These are phyloP conservation scores for Hoplodrina ambigua DNA, from an alignment of 2,888 invertebrate genomes.

Conservation along the genomic window DNA sequence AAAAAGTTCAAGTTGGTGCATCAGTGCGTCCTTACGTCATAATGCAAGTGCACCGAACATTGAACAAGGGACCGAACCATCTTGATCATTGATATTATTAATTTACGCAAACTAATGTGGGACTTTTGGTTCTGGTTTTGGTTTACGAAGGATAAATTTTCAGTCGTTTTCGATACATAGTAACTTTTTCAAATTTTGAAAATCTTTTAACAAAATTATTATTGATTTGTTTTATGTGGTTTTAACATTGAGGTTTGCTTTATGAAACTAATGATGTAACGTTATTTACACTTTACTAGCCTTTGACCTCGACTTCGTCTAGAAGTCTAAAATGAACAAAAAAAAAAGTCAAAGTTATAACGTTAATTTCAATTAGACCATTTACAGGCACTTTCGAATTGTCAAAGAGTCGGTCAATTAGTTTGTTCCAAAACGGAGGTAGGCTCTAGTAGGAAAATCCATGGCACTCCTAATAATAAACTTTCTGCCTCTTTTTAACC, in stretches of 20 bases:
- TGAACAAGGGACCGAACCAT: slow-evolving; percentile 53
- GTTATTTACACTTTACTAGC: background rate
- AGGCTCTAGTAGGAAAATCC: too few species aligned
- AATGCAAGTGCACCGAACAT: slow-evolving; percentile 83
- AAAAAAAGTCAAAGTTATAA: too few species aligned
- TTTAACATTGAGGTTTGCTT: background rate
- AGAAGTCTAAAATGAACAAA: too few species aligned
- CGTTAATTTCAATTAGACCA: too few species aligned
- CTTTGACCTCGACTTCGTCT: too few species aligned
- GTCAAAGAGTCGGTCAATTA: too few species aligned
- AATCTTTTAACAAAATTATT: background rate
- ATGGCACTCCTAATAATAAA: too few species aligned
- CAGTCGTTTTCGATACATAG: background rate
- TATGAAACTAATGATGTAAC: background rate
- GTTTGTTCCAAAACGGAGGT: too few species aligned
- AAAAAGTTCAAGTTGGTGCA: slow-evolving; percentile 86
- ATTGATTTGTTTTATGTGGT: background rate
- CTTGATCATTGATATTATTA: slow-evolving; percentile 59
- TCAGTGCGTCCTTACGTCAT: slow-evolving; percentile 85
- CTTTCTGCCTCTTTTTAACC: too few species aligned
- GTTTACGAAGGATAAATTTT: background rate
- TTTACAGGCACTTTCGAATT: too few species aligned
- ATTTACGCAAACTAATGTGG: background rate
- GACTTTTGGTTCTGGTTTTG: background rate
- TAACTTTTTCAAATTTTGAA: background rate